Evolutionary conservation across 2,797 vertebrate species (phyloP), one percentile per base, ranked within the genome.

Genomic region (Botia kubotai): DNA sequence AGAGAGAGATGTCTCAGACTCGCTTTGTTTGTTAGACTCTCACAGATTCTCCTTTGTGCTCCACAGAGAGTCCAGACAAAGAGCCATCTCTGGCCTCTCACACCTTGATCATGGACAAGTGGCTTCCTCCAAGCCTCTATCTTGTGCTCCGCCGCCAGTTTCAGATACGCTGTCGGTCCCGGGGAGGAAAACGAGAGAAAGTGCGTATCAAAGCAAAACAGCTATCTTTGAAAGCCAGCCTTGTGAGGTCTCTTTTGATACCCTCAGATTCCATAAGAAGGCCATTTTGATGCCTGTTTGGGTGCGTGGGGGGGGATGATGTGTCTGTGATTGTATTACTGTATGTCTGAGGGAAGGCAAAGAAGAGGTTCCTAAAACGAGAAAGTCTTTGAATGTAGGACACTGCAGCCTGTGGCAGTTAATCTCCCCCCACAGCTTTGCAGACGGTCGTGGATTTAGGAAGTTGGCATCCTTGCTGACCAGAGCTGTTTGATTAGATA

Each of bases 401-500:
- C 92, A 93, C 87, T 91, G 91, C 90, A 86, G 86, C 90, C 89
- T 90, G 66, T 91, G 79, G 89, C 87, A 82, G 92, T 90, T 94
- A 93, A 94, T 94, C 93, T 93, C 88, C 92, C 90, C 92, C 91
- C 86, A 90, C 86, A 91, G 92, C 90, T 92, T 90, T 92, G 90
- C 92, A 91, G 91, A 89, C 87, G 89, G 92, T 90, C 88, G 85
- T 90, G 90, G 91, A 93, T 94, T 94, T 94, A 90, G 72, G 85
- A 87, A 91, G 88, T 88, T 94, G 93, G 93, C 92, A 93, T 92
- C 89, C 86, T 89, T 89, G 92, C 91, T 92, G 90, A 92, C 92
- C 92, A 92, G 89, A 88, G 91, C 93, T 93, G 92, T 93, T 92
- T 91, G 93, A 93, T 94, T 93, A 93, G 93, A 94, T 94, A 93